Evolutionary conservation across 2,797 vertebrate species (phyloP), one percentile per base, ranked within the genome.

Genomic region (Pogonophryne albipinna): DNA sequence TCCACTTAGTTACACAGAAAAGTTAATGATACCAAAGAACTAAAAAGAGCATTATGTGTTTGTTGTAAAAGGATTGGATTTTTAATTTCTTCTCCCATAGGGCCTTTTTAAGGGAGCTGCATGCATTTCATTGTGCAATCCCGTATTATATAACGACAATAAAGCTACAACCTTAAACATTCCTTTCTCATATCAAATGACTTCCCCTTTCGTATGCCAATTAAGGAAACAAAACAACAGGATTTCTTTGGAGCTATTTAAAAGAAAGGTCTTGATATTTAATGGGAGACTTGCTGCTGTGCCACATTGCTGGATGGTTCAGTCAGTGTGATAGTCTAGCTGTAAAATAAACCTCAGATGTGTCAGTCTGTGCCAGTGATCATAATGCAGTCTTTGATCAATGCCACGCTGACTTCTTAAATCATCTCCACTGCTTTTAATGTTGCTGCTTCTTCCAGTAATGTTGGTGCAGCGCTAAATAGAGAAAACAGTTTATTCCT

Each of bases 321-420:
- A 57, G 23, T 53, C 66, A 57, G 23, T 59, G 74, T 70, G 66
- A 27, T 27, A 27, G 23, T 72, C 14, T 11, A 50, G 70, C 47
- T 56, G 51, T 65, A 44, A 57, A 80, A 79, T 72, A 79, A 87
- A 84, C 75, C 68, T 80, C 17, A 69, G 73, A 85, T 61, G 76
- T 85, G 82, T 82, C 78, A 80, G 64, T 69, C 82, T 82, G 50
- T 72, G 81, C 86, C 83, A 70, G 69, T 53, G 73, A 23, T 71
- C 78, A 87, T 85, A 82, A 80, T 57, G 15, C 63, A 63, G 68
- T 53, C 83, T 89, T 91, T 90, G 80, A 91, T 91, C 85, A 87
- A 42, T 19, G 20, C 38, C 57, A 73, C 49, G 0, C 76, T 53
- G 63, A 42, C 71, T 71, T 80, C 75, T 60, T 12, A 64, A 72